Evolutionary conservation across 2,797 vertebrate species (phyloP), one percentile per base, ranked within the genome.

Genomic region (Brotula barbata): DNA sequence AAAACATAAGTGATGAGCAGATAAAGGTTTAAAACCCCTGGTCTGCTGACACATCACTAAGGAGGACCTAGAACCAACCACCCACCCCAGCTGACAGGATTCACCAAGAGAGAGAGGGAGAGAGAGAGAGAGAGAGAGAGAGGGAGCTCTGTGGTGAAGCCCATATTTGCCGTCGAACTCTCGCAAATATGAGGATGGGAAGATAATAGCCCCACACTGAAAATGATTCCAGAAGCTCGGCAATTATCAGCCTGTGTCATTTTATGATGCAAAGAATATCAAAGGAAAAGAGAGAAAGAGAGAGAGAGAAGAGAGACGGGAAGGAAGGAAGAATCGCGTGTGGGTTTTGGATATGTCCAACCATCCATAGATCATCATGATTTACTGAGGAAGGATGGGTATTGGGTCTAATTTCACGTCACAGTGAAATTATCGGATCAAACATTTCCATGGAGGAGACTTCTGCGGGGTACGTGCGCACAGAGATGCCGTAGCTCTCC

Each of bases 81-180:
- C 78, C 78, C 83, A 81, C 58, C 72, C 73, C 15, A 57, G 22
- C 15, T 66, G 73, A 62, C 40, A 53, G 58, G 63, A 44, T 17
- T 60, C 34, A 9, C 17, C 7, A 37, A 14, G 40, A 22, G 66
- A 19, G 71, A 28, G 46, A 49, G 68, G 49, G 46, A 13, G 56
- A 55, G 58, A 36, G 69, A 47, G 51, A 14, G 53, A 15, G 56
- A 61, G 56, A 48, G 68, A 72, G 81, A 44, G 70, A 50, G 57
- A 47, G 67, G 20, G 73, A 45, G 77, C 28, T 50, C 36, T 64
- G 77, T 73, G 80, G 76, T 71, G 68, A 81, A 84, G 87, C 70
- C 72, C 80, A 71, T 83, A 76, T 87, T 84, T 79, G 83, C 76
- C 80, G 81, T 86, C 65, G 80, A 90, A 87, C 84, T 89, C 87